Evolutionary conservation across 2,113 vertebrate genomes (phyloP).

Genomic region (human): DNA sequence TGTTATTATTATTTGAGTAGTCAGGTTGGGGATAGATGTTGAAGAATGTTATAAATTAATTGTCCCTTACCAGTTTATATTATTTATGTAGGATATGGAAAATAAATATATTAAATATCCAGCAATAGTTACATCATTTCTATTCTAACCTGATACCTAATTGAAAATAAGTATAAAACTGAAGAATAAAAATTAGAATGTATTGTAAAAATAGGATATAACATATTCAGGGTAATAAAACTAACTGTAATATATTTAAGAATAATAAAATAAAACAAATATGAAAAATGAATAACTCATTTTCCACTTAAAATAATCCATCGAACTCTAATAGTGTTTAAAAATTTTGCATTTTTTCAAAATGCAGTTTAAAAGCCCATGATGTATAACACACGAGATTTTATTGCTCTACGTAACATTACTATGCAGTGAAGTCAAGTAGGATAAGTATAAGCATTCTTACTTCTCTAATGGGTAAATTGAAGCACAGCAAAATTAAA

Average conservation of each 20-base stretch:
- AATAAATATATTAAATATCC: neutral
- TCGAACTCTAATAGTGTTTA: neutral
- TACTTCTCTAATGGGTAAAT: neutral
- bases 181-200: neutral
- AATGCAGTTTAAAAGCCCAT: neutral
- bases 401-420: neutral
- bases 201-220: neutral
- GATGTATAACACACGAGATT: neutral
- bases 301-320: neutral
- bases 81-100: neutral
- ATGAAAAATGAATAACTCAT: neutral
- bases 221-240: neutral
- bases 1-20: slow-evolving; percentile 2
- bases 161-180: neutral
- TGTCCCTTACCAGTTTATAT: neutral
- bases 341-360: neutral
- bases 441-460: neutral
- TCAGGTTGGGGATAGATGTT: neutral
- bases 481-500: neutral
- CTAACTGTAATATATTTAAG: neutral
- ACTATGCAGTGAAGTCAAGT: neutral
- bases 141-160: neutral
- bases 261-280: slow-evolving; percentile 13
- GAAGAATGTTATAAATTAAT: neutral
- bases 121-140: neutral